These are phyloP conservation scores for Scaptomyza montana DNA, from an alignment of 1,140 invertebrate genomes.

Conservation along the genomic window DNA sequence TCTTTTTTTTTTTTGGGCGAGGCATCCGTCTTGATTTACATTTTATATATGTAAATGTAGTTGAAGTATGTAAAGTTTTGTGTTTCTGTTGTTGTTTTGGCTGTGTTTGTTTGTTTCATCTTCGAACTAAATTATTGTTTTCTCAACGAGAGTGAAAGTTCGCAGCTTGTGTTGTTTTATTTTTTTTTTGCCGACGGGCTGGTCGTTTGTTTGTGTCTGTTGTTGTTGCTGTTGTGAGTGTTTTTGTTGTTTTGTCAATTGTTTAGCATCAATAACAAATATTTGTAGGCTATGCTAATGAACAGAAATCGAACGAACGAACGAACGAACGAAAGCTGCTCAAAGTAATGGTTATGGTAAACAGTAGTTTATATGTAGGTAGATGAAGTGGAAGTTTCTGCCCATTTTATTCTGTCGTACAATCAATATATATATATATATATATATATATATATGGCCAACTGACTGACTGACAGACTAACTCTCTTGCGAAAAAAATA, in stretches of 20 bases:
- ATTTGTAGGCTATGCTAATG: constrained; percentile 72
- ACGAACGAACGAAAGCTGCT: constrained; percentile 45
- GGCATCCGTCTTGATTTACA: constrained; percentile 3
- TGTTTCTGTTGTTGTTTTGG: constrained; percentile 5
- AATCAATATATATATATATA: constrained; percentile 11
- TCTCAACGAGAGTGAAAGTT: constrained; percentile 67
- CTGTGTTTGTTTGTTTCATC: constrained; percentile 32
- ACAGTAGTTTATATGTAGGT: background rate
- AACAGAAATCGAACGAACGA: constrained; percentile 40
- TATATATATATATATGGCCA: background rate
- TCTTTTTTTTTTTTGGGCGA: too few species aligned
- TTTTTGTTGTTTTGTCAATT: constrained; percentile 57
- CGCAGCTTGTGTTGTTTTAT: constrained; percentile 37
- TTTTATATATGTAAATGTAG: constrained; percentile 9
- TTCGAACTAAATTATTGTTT: constrained; percentile 53
- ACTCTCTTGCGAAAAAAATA: constrained; percentile 3
- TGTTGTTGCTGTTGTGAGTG: constrained; percentile 17
- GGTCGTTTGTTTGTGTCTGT: constrained; percentile 39
- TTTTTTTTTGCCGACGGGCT: constrained; percentile 6
- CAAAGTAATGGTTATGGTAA: constrained; percentile 3
- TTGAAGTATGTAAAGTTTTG: too few species aligned
- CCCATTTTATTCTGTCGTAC: background rate
- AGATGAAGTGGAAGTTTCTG: constrained; percentile 6
- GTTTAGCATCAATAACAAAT: constrained; percentile 75
- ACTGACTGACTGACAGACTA: constrained; percentile 13